Percentiles rank a stretch among this genome's conserved stretches.
Evolutionary conservation across 2,797 vertebrate species (phyloP).

Genomic region (Gouania willdenowi): DNA sequence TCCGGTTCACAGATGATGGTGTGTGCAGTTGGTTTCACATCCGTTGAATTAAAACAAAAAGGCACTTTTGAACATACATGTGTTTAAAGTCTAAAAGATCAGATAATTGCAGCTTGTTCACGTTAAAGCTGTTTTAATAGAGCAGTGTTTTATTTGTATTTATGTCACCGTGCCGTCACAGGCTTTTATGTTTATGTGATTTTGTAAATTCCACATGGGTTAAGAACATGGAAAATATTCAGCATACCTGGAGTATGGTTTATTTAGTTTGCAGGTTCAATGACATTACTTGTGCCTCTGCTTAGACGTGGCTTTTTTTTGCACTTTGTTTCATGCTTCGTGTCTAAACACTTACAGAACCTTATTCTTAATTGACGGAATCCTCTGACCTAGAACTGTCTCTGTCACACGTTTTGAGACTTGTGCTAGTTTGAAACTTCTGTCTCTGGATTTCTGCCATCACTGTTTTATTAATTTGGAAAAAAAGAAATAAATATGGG

Average conservation of each 20-base stretch:
- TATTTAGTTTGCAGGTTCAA: conserved; percentile 29
- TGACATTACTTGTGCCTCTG: conserved; percentile 9
- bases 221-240: conserved; percentile 27
- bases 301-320: conserved; percentile 21
- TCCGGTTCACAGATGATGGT: conserved; percentile 17
- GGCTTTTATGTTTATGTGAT: conserved; percentile 12
- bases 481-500: conserved; percentile 51
- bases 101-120: too few species aligned
- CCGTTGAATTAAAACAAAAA: too few species aligned
- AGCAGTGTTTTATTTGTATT: too few species aligned
- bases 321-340: conserved; percentile 40
- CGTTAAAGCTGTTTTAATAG: too few species aligned
- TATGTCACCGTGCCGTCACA: conserved; percentile 6
- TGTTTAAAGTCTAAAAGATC: conserved; percentile 1
- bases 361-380: conserved; percentile 3
- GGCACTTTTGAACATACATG: background rate
- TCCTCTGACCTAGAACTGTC: conserved; percentile 13
- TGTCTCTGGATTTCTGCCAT: conserved; percentile 1
- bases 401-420: conserved; percentile 6
- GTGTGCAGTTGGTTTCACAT: conserved; percentile 1
- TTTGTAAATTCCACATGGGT: too few species aligned
- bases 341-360: conserved; percentile 14
- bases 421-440: background rate
- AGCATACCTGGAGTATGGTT: conserved; percentile 70
- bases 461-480: too few species aligned